Conservation (phyloP, 2,797 vertebrate species). For the Chromobotia macracanthus region DNA sequence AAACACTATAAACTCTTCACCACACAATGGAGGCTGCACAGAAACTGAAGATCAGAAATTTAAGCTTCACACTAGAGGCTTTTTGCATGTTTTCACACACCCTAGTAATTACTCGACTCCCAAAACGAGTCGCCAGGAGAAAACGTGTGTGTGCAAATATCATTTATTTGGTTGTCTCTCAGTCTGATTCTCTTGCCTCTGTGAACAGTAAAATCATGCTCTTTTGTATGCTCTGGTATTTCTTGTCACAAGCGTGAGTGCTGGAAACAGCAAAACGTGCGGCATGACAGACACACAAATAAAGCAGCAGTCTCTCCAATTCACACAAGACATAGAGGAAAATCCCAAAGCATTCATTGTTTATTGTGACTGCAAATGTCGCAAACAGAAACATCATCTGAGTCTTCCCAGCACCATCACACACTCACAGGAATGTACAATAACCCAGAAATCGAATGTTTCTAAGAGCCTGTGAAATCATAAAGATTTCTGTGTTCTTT, state of each 20-base stretch:
- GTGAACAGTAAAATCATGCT: conserved; percentile 21
- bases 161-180: conserved; percentile 38
- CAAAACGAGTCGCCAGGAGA: conserved; percentile 3
- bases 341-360: not conserved
- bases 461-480: not conserved
- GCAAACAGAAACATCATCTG: conserved; percentile 22
- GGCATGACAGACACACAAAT: conserved; percentile 3
- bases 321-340: not conserved
- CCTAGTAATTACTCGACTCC: conserved; percentile 41
- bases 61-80: conserved; percentile 3
- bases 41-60: conserved; percentile 14
- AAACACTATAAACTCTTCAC: conserved; percentile 1
- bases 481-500: not conserved
- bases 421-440: not conserved
- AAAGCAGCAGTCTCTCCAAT: conserved; percentile 4
- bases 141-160: conserved; percentile 28
- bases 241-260: not conserved
- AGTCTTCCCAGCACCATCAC: not conserved
- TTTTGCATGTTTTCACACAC: conserved; percentile 18
- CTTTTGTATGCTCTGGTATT: conserved; percentile 29
- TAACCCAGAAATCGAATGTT: not conserved
- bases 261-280: conserved; percentile 6
- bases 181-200: conserved; percentile 1
- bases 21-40: not conserved
- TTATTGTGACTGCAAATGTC: not conserved